Conservation (phyloP, 2,113 vertebrate species). For the Rhabdornis inornatus region DNA sequence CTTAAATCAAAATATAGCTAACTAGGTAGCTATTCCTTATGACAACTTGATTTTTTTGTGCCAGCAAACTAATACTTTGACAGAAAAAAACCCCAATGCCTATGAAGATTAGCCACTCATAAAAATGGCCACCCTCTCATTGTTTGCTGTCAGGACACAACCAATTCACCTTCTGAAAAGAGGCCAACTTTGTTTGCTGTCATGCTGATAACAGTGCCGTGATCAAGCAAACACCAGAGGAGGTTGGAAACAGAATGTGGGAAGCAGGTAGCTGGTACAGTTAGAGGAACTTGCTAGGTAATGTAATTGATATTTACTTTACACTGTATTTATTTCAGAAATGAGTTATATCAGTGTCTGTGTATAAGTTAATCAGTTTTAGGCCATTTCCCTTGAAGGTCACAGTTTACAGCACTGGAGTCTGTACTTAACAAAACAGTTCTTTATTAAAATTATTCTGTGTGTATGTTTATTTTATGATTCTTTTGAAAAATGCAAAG, state of each 20-base stretch:
- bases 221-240: neutral
- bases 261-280: neutral
- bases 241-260: neutral
- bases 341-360: neutral
- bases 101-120: neutral
- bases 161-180: neutral
- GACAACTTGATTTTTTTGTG: neutral
- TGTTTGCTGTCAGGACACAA: neutral
- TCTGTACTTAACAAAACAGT: neutral
- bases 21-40: neutral
- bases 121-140: neutral
- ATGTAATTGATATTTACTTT: neutral
- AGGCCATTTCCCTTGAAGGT: neutral
- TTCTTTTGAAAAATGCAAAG: neutral
- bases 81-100: rapidly evolving
- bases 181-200: neutral
- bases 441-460: neutral
- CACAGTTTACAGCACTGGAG: neutral
- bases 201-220: neutral
- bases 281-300: neutral
- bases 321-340: neutral
- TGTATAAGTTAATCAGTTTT: neutral
- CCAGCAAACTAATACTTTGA: neutral
- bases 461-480: neutral
- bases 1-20: neutral